Conservation (phyloP, 2,113 vertebrate genomes). For the Nannospalax galili region DNA sequence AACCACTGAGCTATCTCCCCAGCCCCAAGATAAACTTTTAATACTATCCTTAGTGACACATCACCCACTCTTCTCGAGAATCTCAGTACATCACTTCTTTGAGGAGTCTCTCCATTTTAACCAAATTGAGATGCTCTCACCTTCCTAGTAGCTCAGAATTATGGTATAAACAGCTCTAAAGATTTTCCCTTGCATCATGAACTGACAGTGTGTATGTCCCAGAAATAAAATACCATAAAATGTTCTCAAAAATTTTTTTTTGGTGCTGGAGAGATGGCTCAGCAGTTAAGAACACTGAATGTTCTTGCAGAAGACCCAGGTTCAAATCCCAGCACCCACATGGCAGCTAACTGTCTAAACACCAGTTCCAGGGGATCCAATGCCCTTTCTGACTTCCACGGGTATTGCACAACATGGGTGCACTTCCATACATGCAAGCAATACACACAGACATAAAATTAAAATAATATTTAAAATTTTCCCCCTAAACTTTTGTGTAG, state of each 20-base stretch:
- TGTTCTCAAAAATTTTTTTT: too few relatives aligned
- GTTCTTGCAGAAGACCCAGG: too few relatives aligned
- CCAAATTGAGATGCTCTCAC: not conserved
- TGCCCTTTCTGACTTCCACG: not conserved
- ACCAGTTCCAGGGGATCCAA: not conserved
- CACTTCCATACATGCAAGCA: too few relatives aligned
- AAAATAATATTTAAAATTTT: not conserved
- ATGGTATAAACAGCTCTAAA: not conserved
- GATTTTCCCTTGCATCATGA: not conserved
- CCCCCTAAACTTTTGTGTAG: too few relatives aligned
- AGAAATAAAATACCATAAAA: not conserved
- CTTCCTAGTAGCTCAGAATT: constrained; percentile 13
- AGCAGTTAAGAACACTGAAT: too few relatives aligned
- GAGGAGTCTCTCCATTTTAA: not conserved
- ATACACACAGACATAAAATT: not conserved
- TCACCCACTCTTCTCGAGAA: not conserved
- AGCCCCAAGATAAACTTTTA: not conserved
- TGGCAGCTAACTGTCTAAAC: not conserved
- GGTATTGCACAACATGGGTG: not conserved
- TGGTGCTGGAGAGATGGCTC: too few relatives aligned
- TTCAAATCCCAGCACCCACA: too few relatives aligned
- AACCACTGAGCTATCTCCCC: not conserved
- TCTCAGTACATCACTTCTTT: not conserved
- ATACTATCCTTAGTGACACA: not conserved
- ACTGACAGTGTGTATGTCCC: not conserved